Evolutionary conservation across 2,888 invertebrate species (phyloP).

Genomic region (Campopleginae sp.): DNA sequence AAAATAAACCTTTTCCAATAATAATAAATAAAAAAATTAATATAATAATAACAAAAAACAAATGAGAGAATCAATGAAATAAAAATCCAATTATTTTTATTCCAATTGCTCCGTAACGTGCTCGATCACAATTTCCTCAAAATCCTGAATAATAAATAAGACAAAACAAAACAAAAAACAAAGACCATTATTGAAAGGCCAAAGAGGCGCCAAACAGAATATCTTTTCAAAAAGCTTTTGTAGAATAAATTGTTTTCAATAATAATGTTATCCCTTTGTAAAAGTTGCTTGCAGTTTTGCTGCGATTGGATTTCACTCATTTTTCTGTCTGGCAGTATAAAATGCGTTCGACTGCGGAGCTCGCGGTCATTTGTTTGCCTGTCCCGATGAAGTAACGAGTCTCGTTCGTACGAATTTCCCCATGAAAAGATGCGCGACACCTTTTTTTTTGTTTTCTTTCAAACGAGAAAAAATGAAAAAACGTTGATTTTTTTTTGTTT

Average conservation of each 20-base stretch:
- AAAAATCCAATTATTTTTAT: no score
- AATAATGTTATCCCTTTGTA: background rate
- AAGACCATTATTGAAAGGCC: no score
- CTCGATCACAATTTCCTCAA: background rate
- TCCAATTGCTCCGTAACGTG: no score
- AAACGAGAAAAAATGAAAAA: no score
- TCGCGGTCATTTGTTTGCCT: slow-evolving; percentile 36
- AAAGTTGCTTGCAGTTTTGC: background rate
- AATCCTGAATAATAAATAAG: no score
- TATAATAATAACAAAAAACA: no score
- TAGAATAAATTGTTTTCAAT: background rate
- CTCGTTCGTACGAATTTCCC: slow-evolving; percentile 3
- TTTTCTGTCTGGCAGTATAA: slow-evolving; percentile 4
- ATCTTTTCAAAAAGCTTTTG: no score
- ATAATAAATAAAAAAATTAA: no score
- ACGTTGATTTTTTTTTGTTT: background rate
- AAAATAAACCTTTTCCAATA: no score
- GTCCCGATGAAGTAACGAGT: slow-evolving; percentile 40
- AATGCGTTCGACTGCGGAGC: slow-evolving; percentile 8
- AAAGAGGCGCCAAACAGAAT: no score
- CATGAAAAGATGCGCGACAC: background rate
- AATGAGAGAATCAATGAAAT: no score
- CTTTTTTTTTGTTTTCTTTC: background rate
- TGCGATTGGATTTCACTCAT: background rate
- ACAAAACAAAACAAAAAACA: no score